Conservation (phyloP, 2,113 vertebrate species). For the Scalopus aquaticus region DNA sequence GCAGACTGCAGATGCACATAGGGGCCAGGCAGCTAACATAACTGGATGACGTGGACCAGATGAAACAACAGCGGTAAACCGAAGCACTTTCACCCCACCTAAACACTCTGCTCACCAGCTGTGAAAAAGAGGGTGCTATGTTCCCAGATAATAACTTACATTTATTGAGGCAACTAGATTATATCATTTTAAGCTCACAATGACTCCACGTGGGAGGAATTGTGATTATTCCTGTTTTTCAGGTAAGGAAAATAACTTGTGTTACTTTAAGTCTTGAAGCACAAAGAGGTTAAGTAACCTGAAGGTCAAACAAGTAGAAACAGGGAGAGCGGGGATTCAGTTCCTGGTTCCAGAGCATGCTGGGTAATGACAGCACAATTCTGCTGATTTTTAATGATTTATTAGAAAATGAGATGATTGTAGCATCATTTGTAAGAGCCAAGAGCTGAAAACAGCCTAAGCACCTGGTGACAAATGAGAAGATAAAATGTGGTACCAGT, state of each 20-base stretch:
- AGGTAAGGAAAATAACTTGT: not conserved
- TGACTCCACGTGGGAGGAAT: not conserved
- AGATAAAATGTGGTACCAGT: too few relatives aligned
- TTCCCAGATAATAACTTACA: not conserved
- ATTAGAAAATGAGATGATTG: not conserved
- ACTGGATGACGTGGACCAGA: not conserved
- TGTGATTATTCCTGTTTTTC: not conserved
- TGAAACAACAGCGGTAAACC: not conserved
- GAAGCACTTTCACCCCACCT: rapidly evolving
- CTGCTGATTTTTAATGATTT: not conserved
- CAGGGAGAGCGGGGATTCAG: not conserved
- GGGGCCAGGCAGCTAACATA: not conserved
- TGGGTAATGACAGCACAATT: not conserved
- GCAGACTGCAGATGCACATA: not conserved
- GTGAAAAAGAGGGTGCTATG: not conserved
- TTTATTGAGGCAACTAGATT: not conserved
- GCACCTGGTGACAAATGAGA: too few relatives aligned
- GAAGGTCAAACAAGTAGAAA: not conserved
- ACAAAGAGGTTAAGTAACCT: not conserved
- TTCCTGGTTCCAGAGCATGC: not conserved
- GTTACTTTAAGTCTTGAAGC: not conserved
- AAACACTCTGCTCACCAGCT: not conserved
- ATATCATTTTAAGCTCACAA: not conserved
- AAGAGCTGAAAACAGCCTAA: too few relatives aligned
- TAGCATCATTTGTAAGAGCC: too few relatives aligned